These are phyloP conservation scores for Ypsolopha sequella DNA, from an alignment of 2,888 invertebrate species.

Conservation along the genomic window DNA sequence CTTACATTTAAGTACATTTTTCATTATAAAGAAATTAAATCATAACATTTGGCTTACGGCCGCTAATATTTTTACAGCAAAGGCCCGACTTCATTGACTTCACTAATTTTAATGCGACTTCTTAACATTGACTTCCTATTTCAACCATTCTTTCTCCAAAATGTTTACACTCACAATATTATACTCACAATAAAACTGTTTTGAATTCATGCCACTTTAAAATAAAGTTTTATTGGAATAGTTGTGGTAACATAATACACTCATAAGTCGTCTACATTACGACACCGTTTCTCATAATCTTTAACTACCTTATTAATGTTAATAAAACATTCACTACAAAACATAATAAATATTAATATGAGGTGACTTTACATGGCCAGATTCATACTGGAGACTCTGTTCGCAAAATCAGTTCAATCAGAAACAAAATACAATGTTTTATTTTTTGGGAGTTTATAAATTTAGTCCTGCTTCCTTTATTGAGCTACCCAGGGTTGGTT, in stretches of 20 bases:
- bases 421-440: too few species aligned
- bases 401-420: too few species aligned
- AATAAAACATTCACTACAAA: conserved; percentile 58
- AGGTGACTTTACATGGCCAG: too few species aligned
- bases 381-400: too few species aligned
- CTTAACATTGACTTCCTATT: neutral
- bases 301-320: conserved; percentile 19
- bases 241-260: neutral
- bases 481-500: too few species aligned
- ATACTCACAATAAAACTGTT: neutral
- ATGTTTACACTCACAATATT: too few species aligned
- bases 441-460: too few species aligned
- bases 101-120: neutral
- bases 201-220: neutral
- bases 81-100: conserved; percentile 27
- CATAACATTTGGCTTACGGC: conserved; percentile 2
- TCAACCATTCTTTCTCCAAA: too few species aligned
- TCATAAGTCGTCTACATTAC: neutral
- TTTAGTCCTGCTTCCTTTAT: too few species aligned
- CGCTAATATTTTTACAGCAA: conserved; percentile 17
- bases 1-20: conserved; percentile 41
- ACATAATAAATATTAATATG: conserved; percentile 34
- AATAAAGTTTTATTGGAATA: neutral
- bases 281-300: neutral
- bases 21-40: conserved; percentile 30